Base-by-base conservation (phyloP, 1,140 invertebrate genomes). In the Riptortus pedestris region DNA sequence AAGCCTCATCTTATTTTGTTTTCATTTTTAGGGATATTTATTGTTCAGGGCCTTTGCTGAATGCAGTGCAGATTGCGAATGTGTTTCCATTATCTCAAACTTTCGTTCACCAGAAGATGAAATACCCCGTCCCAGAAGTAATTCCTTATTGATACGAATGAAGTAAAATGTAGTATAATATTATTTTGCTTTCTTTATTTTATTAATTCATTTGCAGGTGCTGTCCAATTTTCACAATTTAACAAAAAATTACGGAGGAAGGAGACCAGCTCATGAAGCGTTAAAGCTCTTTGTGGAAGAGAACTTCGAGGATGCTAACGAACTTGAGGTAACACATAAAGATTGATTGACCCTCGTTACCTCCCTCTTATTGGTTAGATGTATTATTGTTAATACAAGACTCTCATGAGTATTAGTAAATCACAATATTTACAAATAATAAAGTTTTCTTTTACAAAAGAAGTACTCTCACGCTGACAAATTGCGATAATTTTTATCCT, bases 91-190 rank as follows among this genome's bases (percentile, higher is more conserved):
- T 93, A 70, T 91, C 88, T 11, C 93, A 93, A 76, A 86, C 86
- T 0, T 93, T 93, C 73, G 91, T 94, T 18, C 90, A 93, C 72
- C 84, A 91, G 81, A 87, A 86, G 70, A 79, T 91, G 72, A 81
- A 83, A 68, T 51, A 29, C 28, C n/a, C 20, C 28, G n/a, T 26
- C 2, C 7, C 43, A 67, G 78, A 79, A 67, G 86, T 84, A 2
- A 70, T 38, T 38, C 14, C 31, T 7, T 38, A 7, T 5, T 7
- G 31, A 7, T 38, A 38, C 31, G 14, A 14, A 7, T 38, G 31
- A 38, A 38, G 5, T 38, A 7, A 5, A 38, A 38, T 38, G 5
- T 5, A 38, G 5, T 38, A 7, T 14, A 38, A 7, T 5, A 38
- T 7, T 14, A 38, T 38, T 5, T 38, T 14, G 5, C 31, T 38